Evolutionary conservation across 2,888 invertebrate species (phyloP), one percentile per base, ranked within the genome.

Genomic region (Aspidiotus destructor): DNA sequence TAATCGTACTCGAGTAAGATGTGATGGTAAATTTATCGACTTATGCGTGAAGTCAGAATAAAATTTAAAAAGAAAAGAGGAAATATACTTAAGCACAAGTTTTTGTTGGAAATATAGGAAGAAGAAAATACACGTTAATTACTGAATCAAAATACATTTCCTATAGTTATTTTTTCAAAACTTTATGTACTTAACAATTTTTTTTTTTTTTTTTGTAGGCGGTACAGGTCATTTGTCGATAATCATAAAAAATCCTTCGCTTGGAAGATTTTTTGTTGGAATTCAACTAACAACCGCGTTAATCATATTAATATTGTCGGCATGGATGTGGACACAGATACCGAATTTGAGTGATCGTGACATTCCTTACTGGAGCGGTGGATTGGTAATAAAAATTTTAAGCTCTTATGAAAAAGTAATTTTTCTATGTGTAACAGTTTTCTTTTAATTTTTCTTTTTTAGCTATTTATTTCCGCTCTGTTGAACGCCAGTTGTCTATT

Each of bases 301-400:
- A 16, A 77, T 81, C 60, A 77, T 85, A 65, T 79, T 81, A 64
- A 79, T 81, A 17, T 73, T 85, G 63, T 80, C 84, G 0, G 76
- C 82, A 60, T 85, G 83, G 82, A 78, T 84, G 70, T 76, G 84
- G 16, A 73, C 84, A 40, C 82, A 84, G 80, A 80, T 84, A 15
- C 85, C 85, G 8, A 81, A 81, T 75, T 79, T 85, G 17, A 79
- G 81, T 67, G 76, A 80, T 69, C 77, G 80, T 71, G 83, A 85
- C 73, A 84, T 84, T 77, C 85, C 85, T 1, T 84, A 83, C 73
- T 84, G 85, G 82, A 84, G 85, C 74, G 85, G 83, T 53, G 77
- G 83, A 73, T 82, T 83, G 72, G 85, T 86, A 48, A 2, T 48
- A 6, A 48, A 6, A 11, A 48, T 48, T 48, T 48, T 48, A 13